Base-by-base conservation (phyloP, 1,140 invertebrate genomes). In the Eciton burchellii region DNA sequence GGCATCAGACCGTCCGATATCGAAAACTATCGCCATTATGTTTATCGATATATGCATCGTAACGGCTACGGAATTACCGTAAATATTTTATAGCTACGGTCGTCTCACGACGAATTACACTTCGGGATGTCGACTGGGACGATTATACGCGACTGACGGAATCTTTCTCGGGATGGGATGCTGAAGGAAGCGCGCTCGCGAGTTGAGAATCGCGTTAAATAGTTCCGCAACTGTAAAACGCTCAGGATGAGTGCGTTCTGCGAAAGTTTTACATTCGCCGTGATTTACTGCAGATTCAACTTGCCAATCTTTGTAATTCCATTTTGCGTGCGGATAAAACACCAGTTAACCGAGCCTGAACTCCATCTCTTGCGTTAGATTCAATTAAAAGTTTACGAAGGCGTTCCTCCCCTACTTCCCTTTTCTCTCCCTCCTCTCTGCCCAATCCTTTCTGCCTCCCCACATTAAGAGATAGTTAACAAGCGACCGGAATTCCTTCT, bases 341-440 rank as follows among this genome's bases (percentile, higher is more conserved):
- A 41, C 41, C 1, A 19, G 62, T 68, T 68, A 76, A 52, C 19
- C 4, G 60, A 76, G 62, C 11, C 43, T 65, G 16, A 60, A 60
- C 16, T 19, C 66, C 57, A 62, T 19, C 65, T 57, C 45, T 72
- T 56, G 29, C 65, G 47, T 79, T 47, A 26, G 35, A 73, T 68
- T 81, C 65, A 81, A 85, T 84, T 68, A 84, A 81, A 81, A 59
- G 63, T 81, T 79, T 16, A 8, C 12, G 8, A 3, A 57, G 56
- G 63, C 56, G n/a, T n/a, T n/a, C n/a, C n/a, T n/a, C n/a, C n/a
- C n/a, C n/a, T n/a, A n/a, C n/a, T n/a, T n/a, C n/a, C n/a, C n/a
- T n/a, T n/a, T n/a, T n/a, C n/a, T n/a, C n/a, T n/a, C n/a, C n/a
- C n/a, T n/a, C n/a, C n/a, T n/a, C n/a, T n/a, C n/a, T n/a, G n/a